phyloP scores from a whole-genome alignment of 92 coral and sea anemone species.

The Desmophyllum pertusum region DNA sequence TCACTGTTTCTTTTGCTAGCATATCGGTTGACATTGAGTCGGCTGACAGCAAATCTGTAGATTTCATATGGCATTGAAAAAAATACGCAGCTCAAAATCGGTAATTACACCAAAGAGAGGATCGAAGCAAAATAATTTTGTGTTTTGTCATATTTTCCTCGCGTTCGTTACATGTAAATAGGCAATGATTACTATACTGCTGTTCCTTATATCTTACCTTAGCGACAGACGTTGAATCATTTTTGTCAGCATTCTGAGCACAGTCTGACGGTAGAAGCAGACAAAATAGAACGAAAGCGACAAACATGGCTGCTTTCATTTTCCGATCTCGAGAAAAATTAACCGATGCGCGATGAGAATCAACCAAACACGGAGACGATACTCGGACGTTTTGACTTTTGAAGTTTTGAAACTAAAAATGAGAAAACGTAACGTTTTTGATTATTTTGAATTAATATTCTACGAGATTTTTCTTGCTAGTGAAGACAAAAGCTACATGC shows the following conservation, averaged over 20 bases:
- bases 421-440: no score
- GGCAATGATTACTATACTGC: background rate
- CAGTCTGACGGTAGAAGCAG: background rate
- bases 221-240: background rate
- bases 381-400: background rate
- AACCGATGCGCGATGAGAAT: background rate
- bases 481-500: background rate
- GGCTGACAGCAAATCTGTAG: no score
- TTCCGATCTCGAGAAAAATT: background rate
- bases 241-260: background rate
- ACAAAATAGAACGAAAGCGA: background rate
- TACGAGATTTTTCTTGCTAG: background rate
- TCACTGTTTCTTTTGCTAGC: no score
- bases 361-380: background rate
- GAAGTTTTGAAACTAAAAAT: no score
- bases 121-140: no score
- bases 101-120: no score
- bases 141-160: no score
- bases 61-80: no score
- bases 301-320: background rate
- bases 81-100: no score
- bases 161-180: no score
- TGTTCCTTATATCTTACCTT: background rate
- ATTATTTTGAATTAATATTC: background rate
- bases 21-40: no score